Conservation (phyloP, 1,140 invertebrate species). For the Drosophila sechellia region DNA sequence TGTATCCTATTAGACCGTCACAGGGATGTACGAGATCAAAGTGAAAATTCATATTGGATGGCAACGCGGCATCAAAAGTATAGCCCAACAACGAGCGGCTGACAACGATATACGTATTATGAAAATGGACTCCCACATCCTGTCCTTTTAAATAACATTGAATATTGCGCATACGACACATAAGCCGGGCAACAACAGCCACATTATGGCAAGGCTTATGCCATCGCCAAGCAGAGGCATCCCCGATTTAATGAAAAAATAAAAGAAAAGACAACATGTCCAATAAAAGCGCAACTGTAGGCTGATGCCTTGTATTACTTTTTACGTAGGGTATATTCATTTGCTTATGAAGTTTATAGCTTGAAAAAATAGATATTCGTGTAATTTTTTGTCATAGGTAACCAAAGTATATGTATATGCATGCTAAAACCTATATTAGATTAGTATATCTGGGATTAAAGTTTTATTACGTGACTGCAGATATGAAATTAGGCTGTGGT, state of each 20-base stretch:
- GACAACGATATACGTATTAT: constrained; percentile 12
- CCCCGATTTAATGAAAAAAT: constrained; percentile 22
- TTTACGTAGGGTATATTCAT: not conserved
- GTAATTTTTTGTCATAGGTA: not conserved
- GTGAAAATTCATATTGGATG: constrained; percentile 37
- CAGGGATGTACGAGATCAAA: constrained; percentile 49
- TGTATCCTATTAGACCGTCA: constrained; percentile 40
- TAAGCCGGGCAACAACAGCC: constrained; percentile 26
- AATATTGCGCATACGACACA: constrained; percentile 49
- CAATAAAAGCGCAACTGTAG: constrained; percentile 35
- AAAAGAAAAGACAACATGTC: constrained; percentile 29
- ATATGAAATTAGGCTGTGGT: no score
- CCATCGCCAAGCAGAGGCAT: constrained; percentile 15
- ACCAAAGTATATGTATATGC: not conserved
- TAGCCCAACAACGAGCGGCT: constrained; percentile 4
- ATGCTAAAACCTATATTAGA: not conserved
- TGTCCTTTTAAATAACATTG: constrained; percentile 17
- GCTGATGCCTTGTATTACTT: not conserved
- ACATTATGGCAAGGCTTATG: constrained; percentile 40
- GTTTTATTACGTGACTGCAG: no score
- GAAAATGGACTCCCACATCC: constrained; percentile 7
- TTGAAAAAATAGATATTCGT: not conserved
- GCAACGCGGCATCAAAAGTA: constrained; percentile 10
- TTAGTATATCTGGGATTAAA: no score
- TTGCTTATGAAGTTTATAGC: not conserved